Base-by-base conservation (phyloP, 2,888 invertebrate species). In the Gymnoscelis rufifasciata region DNA sequence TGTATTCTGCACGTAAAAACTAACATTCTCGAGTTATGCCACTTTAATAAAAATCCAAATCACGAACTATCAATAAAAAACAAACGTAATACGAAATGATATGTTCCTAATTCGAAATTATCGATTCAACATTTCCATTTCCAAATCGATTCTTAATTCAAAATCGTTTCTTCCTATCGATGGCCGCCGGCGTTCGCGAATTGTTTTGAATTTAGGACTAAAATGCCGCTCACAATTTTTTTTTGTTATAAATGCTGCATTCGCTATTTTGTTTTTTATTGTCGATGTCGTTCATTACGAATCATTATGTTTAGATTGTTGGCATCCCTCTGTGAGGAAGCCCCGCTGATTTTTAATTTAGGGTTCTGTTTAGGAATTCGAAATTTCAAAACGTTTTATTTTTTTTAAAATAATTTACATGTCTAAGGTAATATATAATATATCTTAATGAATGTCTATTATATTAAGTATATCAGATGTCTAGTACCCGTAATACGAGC, bases 291-390 rank as follows among this genome's bases (percentile, higher is more conserved):
- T 72, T 69, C 80, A 82, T 82, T 82, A 81, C 71, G 50, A 69
- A 69, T 73, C 75, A 81, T 81, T 80, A 81, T 75, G 76, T 72
- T 72, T 69, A 73, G 74, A 75, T 71, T 70, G 68, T 74, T 73
- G 75, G 71, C 69, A 66, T 75, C 74, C 77, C 63, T 58, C 62
- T 60, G 68, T 36, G 64, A 51, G 54, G 74, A 57, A 61, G 61
- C 64, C 82, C 78, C 70, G 80, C 81, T 78, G 81, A 38, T 67
- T 73, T 60, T 52, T 52, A 61, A 67, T 60, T 62, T 38, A 19
- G 35, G 19, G 35, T 23, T 35, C 35, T n/a, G 8, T 35, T 4
- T 3, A 7, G 26, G 26, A 26, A 7, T 19, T 19, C 19, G 3
- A 3, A 19, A 3, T 19, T 19, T 3, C 5, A 19, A 19, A 19